Evolutionary conservation across 2,113 vertebrate species (phyloP), one percentile per base, ranked within the genome.

Genomic region (Clarias batrachus): DNA sequence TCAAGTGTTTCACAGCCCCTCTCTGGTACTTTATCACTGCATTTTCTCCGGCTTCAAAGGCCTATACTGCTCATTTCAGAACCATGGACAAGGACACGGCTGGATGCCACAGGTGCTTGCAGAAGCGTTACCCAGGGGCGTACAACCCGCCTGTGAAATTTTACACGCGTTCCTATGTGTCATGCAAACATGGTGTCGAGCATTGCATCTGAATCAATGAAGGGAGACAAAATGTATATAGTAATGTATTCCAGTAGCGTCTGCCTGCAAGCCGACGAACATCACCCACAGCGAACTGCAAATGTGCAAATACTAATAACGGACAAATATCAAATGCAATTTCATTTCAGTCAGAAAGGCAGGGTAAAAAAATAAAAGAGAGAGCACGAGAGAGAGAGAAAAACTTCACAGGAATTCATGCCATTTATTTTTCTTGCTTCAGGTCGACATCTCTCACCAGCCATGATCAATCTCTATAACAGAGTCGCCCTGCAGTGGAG

Each of bases 21-120:
- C 30, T 79, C 71, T 66, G 48, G 9, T 60, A 83, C 73, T 59
- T 41, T 25, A 81, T 30, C 37, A 62, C 66, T 62, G 25, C n/a
- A 81, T 74, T n/a, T 66, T 33, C 70, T 14, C 19, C 70, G 30
- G 71, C 65, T 62, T 59, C 5, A 80, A 37, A 77, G 0, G 33
- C 52, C n/a, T 60, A 37, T 27, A 56, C 60, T 33, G 57, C 30
- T 66, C 17, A 52, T 81, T 87, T 86, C 89, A 92, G 91, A 78
- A 91, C 91, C 89, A 82, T 52, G 90, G 90, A 92, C 90, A 91
- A 89, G 14, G 70, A 83, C 73, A 65, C 30, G 14, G 71, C 52
- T 27, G 56, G 41, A 16, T 2, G 76, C 68, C 48, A 54, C 79
- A 82, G 85, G 66, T 82, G 85, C 23, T 62, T 62, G 10, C 77